Evolutionary conservation across 2,113 vertebrate species (phyloP).

Genomic region (Apteryx owenii): DNA sequence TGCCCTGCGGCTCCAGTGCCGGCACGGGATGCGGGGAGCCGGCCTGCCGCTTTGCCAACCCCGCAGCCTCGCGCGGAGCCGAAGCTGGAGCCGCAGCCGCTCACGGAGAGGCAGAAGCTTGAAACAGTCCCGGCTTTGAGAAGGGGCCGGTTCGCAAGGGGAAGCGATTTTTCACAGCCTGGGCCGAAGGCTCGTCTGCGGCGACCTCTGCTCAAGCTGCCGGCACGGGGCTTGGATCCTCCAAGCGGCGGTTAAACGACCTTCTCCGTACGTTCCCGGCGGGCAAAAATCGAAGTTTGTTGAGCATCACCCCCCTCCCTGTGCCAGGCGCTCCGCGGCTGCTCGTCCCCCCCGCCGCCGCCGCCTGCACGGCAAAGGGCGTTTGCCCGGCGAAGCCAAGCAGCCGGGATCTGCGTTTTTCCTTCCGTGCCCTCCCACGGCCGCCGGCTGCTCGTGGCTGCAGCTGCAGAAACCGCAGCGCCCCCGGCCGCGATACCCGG

Average conservation of each 20-base stretch:
- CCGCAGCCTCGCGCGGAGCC: slow-evolving; percentile 53
- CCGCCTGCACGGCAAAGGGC: not conserved
- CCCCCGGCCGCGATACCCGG: too few relatives aligned
- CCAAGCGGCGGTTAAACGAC: not conserved
- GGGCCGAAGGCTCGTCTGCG: slow-evolving; percentile 63
- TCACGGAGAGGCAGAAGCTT: not conserved
- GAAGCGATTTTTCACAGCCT: slow-evolving; percentile 77
- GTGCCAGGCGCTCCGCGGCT: not conserved
- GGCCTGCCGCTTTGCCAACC: not conserved
- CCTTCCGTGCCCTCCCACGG: too few relatives aligned
- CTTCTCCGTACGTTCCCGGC: not conserved
- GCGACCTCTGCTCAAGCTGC: not conserved
- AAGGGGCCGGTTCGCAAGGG: slow-evolving; percentile 42
- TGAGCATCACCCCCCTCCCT: not conserved
- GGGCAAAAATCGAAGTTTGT: not conserved
- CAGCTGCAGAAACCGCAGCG: too few relatives aligned
- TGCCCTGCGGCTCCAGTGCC: not conserved
- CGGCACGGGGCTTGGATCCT: slow-evolving; percentile 11
- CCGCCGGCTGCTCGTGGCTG: too few relatives aligned
- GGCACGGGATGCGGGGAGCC: not conserved
- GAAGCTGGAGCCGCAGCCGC: not conserved
- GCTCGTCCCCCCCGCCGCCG: not conserved
- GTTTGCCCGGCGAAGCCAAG: not conserved
- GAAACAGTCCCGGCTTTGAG: slow-evolving; percentile 70
- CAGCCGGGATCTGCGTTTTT: not conserved